Evolutionary conservation across 2,113 vertebrate species (phyloP).

Genomic region (Grallaria varia): DNA sequence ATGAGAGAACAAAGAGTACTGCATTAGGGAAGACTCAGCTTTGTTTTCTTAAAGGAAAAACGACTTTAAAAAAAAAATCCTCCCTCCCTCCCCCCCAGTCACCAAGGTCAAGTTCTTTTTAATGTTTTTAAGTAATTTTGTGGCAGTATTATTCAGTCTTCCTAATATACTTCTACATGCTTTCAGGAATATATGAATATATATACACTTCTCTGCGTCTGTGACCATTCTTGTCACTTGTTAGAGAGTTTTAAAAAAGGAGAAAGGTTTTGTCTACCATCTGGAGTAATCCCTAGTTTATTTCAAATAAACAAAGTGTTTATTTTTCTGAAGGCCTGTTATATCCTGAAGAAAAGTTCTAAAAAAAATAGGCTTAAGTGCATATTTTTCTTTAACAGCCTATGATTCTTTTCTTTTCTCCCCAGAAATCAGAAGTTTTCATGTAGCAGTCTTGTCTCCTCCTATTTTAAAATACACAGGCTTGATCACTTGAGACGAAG

Average conservation of each 20-base stretch:
- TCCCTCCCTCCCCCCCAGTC: accelerated
- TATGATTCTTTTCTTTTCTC: not conserved
- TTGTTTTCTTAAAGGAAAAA: not conserved
- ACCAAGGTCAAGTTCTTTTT: not conserved
- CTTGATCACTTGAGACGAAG: not conserved
- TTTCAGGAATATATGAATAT: not conserved
- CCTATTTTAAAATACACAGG: not conserved
- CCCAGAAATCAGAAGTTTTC: not conserved
- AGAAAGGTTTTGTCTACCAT: not conserved
- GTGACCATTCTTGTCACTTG: not conserved
- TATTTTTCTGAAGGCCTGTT: not conserved
- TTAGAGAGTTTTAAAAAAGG: not conserved
- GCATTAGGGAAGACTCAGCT: not conserved
- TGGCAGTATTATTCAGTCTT: not conserved
- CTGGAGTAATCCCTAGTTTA: not conserved
- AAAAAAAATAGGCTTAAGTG: not conserved
- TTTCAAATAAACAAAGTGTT: not conserved
- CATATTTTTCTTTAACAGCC: not conserved
- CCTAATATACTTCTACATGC: not conserved
- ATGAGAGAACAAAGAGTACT: not conserved
- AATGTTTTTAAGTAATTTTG: not conserved
- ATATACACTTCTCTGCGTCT: not conserved
- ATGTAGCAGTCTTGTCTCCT: not conserved
- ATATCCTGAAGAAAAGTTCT: not conserved
- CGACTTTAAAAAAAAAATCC: not conserved